Percentiles rank a stretch among this genome's conserved stretches.
phyloP scores from a whole-genome alignment of 1,140 invertebrate genomes.

The Nasonia vitripennis region DNA sequence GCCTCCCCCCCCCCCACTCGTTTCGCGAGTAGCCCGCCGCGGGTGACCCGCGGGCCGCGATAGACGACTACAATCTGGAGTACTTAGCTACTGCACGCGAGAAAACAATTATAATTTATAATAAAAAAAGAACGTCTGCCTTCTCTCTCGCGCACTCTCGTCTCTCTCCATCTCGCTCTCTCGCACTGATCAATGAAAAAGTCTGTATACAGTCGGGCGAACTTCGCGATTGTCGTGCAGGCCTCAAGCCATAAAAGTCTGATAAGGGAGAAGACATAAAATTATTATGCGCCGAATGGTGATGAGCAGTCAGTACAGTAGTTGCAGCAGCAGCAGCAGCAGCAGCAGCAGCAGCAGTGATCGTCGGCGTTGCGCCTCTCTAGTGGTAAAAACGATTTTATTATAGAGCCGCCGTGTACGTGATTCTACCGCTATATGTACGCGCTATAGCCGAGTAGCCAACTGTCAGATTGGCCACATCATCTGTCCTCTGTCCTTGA shows the following conservation, averaged over 20 bases:
- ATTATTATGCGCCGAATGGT: slow-evolving; percentile 9
- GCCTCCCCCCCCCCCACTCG: neutral
- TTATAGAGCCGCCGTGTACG: neutral
- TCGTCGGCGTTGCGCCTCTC: slow-evolving; percentile 13
- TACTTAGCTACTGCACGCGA: neutral
- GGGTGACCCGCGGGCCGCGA: no score
- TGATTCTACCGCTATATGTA: neutral
- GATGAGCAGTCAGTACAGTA: neutral
- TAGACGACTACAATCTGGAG: neutral
- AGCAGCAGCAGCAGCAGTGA: neutral
- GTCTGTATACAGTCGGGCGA: neutral
- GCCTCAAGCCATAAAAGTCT: neutral
- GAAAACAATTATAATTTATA: neutral
- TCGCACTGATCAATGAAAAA: neutral
- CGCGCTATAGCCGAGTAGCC: neutral
- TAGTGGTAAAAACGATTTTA: slow-evolving; percentile 33
- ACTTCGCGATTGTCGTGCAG: neutral
- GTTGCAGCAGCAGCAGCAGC: neutral
- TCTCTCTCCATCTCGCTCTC: neutral
- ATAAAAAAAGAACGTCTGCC: neutral
- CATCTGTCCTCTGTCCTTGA: slow-evolving; percentile 64
- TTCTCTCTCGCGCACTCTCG: no score
- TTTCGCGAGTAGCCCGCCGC: neutral
- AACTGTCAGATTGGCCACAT: slow-evolving; percentile 62
- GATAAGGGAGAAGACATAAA: neutral